Conservation (phyloP, 2,888 invertebrate genomes). For the Catocala nupta region DNA sequence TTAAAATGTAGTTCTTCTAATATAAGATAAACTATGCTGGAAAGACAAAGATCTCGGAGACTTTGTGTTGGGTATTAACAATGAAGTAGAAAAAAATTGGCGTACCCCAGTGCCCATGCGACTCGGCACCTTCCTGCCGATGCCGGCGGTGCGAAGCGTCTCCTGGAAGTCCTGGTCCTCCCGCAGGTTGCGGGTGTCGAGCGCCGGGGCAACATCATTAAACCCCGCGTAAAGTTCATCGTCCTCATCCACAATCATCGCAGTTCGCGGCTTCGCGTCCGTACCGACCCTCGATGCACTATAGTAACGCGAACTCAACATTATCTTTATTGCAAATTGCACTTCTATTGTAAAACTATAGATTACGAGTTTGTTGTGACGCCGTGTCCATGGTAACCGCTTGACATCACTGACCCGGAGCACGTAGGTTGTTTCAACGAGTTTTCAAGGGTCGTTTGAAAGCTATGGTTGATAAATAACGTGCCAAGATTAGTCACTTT, state of each 20-base stretch:
- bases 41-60: too few species aligned
- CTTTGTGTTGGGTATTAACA: slow-evolving; percentile 8
- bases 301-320: slow-evolving; percentile 80
- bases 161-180: slow-evolving; percentile 92
- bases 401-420: slow-evolving; percentile 25
- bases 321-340: slow-evolving; percentile 43
- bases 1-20: too few species aligned
- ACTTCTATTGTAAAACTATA: slow-evolving; percentile 13
- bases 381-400: slow-evolving; percentile 74
- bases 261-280: slow-evolving; percentile 76
- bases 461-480: too few species aligned
- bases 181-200: slow-evolving; percentile 90
- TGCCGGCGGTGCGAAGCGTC: slow-evolving; percentile 91
- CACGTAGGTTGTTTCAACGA: neutral
- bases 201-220: slow-evolving; percentile 89
- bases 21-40: too few species aligned
- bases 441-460: too few species aligned
- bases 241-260: slow-evolving; percentile 82
- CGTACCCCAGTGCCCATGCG: slow-evolving; percentile 80
- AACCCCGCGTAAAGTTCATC: slow-evolving; percentile 91
- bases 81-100: slow-evolving; percentile 20
- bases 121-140: slow-evolving; percentile 89
- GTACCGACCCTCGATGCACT: slow-evolving; percentile 75
- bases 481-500: too few species aligned
- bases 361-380: slow-evolving; percentile 75